A percentile compares a stretch with the other conserved stretches of the same genome.
Conservation (phyloP, 2,113 vertebrate species). For the Macrotus californicus region DNA sequence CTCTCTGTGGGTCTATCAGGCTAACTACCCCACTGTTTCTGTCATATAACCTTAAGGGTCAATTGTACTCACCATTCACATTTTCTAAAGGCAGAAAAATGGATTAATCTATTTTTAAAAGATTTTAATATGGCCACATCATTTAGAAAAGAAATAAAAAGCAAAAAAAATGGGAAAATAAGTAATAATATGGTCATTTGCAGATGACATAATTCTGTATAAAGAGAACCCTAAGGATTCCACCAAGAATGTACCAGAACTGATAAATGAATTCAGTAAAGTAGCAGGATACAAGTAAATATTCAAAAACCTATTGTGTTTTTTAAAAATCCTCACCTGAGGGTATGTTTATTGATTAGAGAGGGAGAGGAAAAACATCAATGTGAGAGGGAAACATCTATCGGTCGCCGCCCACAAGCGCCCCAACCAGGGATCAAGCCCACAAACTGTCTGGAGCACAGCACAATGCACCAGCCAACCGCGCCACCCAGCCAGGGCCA, state of each 20-base stretch:
- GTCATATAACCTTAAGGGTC: neutral
- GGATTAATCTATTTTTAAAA: neutral
- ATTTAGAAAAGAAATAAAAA: neutral
- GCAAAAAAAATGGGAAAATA: neutral
- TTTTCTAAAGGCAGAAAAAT: neutral
- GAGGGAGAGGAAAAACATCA: no score
- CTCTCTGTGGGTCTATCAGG: neutral
- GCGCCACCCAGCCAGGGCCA: neutral
- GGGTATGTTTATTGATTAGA: no score
- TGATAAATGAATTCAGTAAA: neutral
- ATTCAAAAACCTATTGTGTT: neutral
- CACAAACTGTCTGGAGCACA: no score
- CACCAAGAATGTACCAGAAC: neutral
- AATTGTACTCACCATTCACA: neutral
- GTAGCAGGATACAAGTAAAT: neutral
- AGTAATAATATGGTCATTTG: neutral
- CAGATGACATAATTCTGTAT: neutral
- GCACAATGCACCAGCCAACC: no score
- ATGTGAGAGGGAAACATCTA: no score
- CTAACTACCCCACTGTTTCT: neutral
- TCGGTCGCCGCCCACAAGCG: no score
- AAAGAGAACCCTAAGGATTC: neutral
- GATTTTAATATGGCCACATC: neutral
- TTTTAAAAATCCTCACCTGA: no score
- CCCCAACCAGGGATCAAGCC: no score